Conservation (phyloP, 1,140 invertebrate species). For the Drosophila kurseongensis region DNA sequence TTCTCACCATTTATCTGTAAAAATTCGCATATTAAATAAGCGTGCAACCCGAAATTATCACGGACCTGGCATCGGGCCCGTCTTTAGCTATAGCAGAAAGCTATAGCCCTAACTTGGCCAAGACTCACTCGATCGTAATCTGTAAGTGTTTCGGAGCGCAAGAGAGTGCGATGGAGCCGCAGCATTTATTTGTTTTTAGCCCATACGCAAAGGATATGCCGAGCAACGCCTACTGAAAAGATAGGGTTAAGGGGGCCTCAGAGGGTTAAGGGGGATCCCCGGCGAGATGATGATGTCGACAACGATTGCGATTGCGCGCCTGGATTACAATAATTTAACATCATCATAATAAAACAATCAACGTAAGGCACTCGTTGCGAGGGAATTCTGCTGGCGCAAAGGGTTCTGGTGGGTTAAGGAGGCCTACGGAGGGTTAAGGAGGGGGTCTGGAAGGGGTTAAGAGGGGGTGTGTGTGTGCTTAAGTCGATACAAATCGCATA, state of each 20-base stretch:
- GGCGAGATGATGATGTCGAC: conserved; percentile 78
- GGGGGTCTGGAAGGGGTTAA: neutral
- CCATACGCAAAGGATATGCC: conserved; percentile 79
- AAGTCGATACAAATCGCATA: conserved; percentile 79
- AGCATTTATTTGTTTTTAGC: conserved; percentile 79
- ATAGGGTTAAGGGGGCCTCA: neutral
- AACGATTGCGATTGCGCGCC: conserved; percentile 81
- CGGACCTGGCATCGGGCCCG: conserved; percentile 68
- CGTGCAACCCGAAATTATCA: conserved; percentile 82
- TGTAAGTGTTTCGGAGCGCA: conserved; percentile 64
- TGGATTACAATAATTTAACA: conserved; percentile 85
- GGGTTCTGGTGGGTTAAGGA: conserved; percentile 5
- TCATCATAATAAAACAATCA: conserved; percentile 85
- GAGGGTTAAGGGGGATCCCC: conserved; percentile 19
- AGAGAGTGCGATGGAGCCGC: conserved; percentile 10
- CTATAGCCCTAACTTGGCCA: conserved; percentile 27
- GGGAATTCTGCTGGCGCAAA: conserved; percentile 9
- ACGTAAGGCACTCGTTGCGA: conserved; percentile 69
- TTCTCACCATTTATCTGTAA: conserved; percentile 83
- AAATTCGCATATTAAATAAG: conserved; percentile 83
- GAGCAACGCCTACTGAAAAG: conserved; percentile 60
- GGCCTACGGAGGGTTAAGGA: too few species aligned
- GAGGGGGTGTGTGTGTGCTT: conserved; percentile 51
- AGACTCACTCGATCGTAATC: conserved; percentile 74
- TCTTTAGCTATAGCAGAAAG: conserved; percentile 9